A percentile compares a stretch with the other conserved stretches of the same genome.
These are phyloP conservation scores for Trichechus manatus DNA, from an alignment of 2,113 vertebrate genomes.

Conservation along the genomic window DNA sequence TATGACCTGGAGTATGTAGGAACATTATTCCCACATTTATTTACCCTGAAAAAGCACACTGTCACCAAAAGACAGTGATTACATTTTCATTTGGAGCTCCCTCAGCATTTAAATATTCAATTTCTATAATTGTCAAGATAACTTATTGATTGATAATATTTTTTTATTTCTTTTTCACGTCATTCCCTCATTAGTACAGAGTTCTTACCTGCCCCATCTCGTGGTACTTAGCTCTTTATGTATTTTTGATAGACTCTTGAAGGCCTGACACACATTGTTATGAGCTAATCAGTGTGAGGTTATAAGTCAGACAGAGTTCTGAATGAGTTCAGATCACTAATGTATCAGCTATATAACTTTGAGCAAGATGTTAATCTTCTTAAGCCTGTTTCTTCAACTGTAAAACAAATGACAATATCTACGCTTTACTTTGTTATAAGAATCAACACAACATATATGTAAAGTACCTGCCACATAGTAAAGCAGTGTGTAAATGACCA, in stretches of 20 bases:
- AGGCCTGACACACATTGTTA: background rate
- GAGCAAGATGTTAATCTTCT: background rate
- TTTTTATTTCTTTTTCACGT: conserved; percentile 49
- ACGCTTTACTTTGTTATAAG: conserved; percentile 7
- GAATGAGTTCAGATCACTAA: conserved; percentile 29
- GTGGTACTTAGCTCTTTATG: background rate
- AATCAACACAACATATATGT: background rate
- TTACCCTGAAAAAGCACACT: background rate
- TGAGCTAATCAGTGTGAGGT: background rate
- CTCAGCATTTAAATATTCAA: conserved; percentile 24
- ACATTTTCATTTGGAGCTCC: background rate
- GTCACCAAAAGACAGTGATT: background rate
- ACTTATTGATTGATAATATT: background rate
- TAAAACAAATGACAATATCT: background rate
- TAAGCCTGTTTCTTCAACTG: background rate
- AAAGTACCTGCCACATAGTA: background rate
- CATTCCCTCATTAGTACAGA: conserved; percentile 2
- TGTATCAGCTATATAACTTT: conserved; percentile 12
- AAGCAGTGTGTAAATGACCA: background rate
- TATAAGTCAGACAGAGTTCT: background rate
- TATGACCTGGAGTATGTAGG: background rate
- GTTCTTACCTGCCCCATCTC: background rate
- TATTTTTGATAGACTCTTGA: background rate
- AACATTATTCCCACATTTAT: background rate
- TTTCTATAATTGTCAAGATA: conserved; percentile 52